Base-by-base conservation (phyloP, 2,888 invertebrate species). In the Lochmaea capreae region DNA sequence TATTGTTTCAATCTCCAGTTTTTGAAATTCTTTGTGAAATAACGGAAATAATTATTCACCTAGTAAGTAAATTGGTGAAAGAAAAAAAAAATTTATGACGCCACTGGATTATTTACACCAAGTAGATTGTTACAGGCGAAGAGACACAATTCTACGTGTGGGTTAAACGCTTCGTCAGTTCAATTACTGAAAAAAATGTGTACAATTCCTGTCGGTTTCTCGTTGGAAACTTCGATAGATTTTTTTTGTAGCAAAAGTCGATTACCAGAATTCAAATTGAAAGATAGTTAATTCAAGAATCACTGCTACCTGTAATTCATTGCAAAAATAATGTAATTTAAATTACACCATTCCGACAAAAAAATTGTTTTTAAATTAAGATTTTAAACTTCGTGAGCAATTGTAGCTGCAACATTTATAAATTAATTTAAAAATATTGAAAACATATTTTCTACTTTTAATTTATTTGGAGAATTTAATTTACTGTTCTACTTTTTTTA, bases 141-240 rank as follows among this genome's bases (percentile, higher is more conserved):
- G 67, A 74, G 73, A 71, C 67, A 74, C 77, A 73, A 46, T 49
- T 65, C 67, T 76, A 79, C 78, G 76, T 78, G 79, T 74, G 72
- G 71, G 71, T 71, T 78, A 67, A 76, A 79, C 78, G 78, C 75
- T 79, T 72, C 71, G 68, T 72, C 68, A 76, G 57, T 77, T 77
- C 67, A 66, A 72, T 76, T 77, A 73, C 67, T 73, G 68, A 77
- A 75, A 73, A 67, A 70, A 68, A 65, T 33, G 68, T 59, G 54
- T 42, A 61, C 52, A 66, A 66, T 66, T 66, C 57, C 68, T 62
- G 58, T 62, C 68, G 68, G 61, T 68, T 61, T 68, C 68, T 61
- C 58, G 70, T 67, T 66, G 54, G n/a, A 49, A 62, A 62, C 67
- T 42, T 67, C 26, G 54, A 52, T 54, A 33, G 11, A 66, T 54